phyloP scores from a whole-genome alignment of 1,140 invertebrate genomes.

The Procambarus virginalis region DNA sequence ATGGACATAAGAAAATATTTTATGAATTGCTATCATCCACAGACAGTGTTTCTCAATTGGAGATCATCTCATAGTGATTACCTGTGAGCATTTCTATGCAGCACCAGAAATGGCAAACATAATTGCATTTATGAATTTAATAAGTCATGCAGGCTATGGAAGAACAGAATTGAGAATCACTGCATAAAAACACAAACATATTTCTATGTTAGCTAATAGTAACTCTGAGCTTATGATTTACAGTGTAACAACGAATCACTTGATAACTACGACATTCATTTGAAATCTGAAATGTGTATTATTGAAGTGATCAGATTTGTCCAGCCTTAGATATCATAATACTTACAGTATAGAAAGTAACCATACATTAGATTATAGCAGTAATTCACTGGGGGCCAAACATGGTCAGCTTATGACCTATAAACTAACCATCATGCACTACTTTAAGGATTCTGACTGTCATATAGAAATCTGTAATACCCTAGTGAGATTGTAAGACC shows the following conservation, averaged over 20 bases:
- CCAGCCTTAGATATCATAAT: slow-evolving; percentile 28
- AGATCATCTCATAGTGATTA: background rate
- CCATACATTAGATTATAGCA: slow-evolving; percentile 21
- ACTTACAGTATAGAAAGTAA: background rate
- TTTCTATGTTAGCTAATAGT: background rate
- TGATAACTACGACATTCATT: background rate
- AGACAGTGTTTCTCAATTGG: background rate
- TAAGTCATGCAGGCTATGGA: background rate
- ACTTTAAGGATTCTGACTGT: background rate
- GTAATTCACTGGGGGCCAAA: slow-evolving; percentile 10
- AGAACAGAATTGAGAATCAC: slow-evolving; percentile 8
- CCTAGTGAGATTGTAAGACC: slow-evolving; percentile 3
- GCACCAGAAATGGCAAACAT: background rate
- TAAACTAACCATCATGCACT: slow-evolving; percentile 10
- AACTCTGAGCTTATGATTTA: slow-evolving; percentile 23
- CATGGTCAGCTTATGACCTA: background rate
- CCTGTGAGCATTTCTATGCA: background rate
- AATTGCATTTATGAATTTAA: background rate
- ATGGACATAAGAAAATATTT: background rate
- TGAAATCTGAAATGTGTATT: background rate
- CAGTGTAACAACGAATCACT: slow-evolving; percentile 29
- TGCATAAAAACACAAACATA: background rate
- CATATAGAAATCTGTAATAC: background rate
- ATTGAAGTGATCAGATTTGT: background rate
- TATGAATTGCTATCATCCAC: background rate